These are phyloP conservation scores for Puntigrus tetrazona DNA, from an alignment of 2,113 vertebrate genomes.

Conservation along the genomic window DNA sequence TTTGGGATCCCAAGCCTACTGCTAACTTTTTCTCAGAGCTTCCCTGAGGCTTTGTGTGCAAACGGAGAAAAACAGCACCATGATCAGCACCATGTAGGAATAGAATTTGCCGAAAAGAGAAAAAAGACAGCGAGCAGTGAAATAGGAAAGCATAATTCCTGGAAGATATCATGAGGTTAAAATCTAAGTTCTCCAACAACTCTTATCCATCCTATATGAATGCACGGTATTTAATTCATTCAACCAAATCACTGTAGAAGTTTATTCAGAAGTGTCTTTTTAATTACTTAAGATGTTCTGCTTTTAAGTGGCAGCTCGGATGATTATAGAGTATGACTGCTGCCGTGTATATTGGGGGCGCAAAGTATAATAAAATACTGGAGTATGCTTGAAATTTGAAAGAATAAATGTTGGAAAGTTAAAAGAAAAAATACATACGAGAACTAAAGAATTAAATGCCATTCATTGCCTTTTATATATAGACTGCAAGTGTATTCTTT, in stretches of 20 bases:
- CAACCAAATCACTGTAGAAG: neutral
- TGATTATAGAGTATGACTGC: neutral
- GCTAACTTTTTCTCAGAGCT: conserved; percentile 59
- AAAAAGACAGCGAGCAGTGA: neutral
- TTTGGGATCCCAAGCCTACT: conserved; percentile 60
- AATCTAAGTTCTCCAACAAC: neutral
- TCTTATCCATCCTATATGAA: neutral
- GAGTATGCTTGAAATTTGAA: neutral
- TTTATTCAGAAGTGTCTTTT: neutral
- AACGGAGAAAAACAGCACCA: conserved; percentile 62
- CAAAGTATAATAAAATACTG: neutral
- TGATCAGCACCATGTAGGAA: conserved; percentile 67
- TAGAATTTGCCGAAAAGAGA: conserved; percentile 61
- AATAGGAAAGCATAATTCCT: neutral
- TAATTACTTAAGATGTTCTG: neutral
- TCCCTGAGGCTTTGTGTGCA: conserved; percentile 63
- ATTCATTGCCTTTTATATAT: neutral
- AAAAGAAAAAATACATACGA: neutral
- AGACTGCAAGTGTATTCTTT: neutral
- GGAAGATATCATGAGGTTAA: neutral
- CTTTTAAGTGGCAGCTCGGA: neutral
- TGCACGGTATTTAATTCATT: neutral
- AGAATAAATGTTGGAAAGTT: neutral
- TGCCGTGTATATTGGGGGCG: neutral
- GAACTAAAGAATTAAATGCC: neutral